Percentiles rank a stretch among this genome's conserved stretches.
Conservation (phyloP, 2,888 invertebrate genomes). For the Orthosia incerta region DNA sequence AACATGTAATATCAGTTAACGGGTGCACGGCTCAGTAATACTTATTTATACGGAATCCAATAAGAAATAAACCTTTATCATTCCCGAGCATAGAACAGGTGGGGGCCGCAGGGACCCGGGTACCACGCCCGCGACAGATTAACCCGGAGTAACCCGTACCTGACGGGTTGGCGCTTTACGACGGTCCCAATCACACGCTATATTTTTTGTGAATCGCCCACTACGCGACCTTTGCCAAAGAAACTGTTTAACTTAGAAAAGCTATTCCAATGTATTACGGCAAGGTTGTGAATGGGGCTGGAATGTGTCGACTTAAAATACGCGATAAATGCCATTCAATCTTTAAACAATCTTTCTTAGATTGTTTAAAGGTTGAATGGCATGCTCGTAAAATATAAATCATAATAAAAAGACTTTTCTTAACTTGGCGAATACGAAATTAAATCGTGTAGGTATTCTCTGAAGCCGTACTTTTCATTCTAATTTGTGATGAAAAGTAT, state of each 20-base stretch:
- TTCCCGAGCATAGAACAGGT: slow-evolving; percentile 27
- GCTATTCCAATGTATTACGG: slow-evolving; percentile 44
- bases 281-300: slow-evolving; percentile 25
- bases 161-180: slow-evolving; percentile 61
- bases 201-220: slow-evolving; percentile 49
- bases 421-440: neutral
- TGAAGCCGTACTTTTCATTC: neutral
- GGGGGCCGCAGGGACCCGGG: slow-evolving; percentile 8
- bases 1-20: slow-evolving; percentile 13
- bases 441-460: neutral
- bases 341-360: no score
- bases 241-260: slow-evolving; percentile 51
- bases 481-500: neutral
- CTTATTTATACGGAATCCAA: slow-evolving; percentile 58
- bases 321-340: no score
- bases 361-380: neutral
- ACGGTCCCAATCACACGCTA: slow-evolving; percentile 60
- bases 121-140: slow-evolving; percentile 33
- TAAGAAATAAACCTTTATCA: slow-evolving; percentile 59
- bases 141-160: slow-evolving; percentile 55
- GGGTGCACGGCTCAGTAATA: slow-evolving; percentile 24
- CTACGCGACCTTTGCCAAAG: slow-evolving; percentile 41
- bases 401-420: neutral
- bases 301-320: slow-evolving; percentile 3
- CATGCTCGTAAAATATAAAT: neutral